Evolutionary conservation across 1,140 invertebrate species (phyloP).

Genomic region (Tetranychus urticae): DNA sequence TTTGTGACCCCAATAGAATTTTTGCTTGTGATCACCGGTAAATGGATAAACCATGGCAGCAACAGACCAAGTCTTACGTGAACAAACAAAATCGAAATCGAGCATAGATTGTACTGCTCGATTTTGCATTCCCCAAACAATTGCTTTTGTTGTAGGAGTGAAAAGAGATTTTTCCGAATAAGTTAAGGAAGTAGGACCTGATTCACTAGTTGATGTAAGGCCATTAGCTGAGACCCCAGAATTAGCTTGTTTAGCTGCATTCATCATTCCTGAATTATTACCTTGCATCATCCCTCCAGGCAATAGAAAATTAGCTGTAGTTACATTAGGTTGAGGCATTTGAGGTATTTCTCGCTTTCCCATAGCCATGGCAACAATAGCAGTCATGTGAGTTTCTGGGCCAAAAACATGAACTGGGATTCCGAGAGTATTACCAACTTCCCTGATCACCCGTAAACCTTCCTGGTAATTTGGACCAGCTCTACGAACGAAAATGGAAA

Average conservation of each 20-base stretch:
- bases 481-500: conserved; percentile 82
- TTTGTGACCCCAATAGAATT: conserved; percentile 99
- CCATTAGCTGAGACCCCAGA: background rate
- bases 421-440: conserved; percentile 52
- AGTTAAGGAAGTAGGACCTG: conserved; percentile 2
- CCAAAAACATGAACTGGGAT: conserved; percentile 89
- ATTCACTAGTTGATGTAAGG: background rate
- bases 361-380: conserved; percentile 90
- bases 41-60: conserved; percentile 95
- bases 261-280: background rate
- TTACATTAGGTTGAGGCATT: conserved; percentile 33
- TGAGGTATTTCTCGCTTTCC: conserved; percentile 66
- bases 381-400: conserved; percentile 97
- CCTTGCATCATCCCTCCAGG: conserved; percentile 37
- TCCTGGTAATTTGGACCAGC: conserved; percentile 98
- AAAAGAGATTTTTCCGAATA: conserved; percentile 3
- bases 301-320: conserved; percentile 81
- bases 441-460: conserved; percentile 41
- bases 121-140: conserved; percentile 98
- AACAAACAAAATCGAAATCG: conserved; percentile 97
- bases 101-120: conserved; percentile 92
- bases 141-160: conserved; percentile 48
- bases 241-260: background rate
- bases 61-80: conserved; percentile 49
- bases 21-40: conserved; percentile 95